A percentile compares a stretch with the other conserved stretches of the same genome.
Conservation (phyloP, 2,888 invertebrate genomes). For the Drosophila anomalata region DNA sequence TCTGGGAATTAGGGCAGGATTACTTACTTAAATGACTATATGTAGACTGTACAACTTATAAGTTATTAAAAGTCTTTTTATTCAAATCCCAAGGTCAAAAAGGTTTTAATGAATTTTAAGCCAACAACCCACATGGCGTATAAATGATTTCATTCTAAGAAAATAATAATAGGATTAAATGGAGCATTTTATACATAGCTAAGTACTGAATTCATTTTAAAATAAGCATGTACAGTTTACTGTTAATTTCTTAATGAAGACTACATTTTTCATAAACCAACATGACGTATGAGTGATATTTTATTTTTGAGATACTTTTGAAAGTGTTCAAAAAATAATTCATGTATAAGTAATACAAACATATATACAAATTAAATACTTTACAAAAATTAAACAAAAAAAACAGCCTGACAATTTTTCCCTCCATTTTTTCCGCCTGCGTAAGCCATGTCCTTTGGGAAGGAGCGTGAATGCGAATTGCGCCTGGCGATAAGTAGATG, state of each 20-base stretch:
- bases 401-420: not conserved
- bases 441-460: slow-evolving; percentile 16
- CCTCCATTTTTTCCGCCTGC: not conserved
- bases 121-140: no score
- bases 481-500: slow-evolving; percentile 52
- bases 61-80: no score
- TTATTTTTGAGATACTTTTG: not conserved
- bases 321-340: not conserved
- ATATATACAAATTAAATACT: not conserved
- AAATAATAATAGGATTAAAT: no score
- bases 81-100: no score
- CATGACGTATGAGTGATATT: slow-evolving; percentile 1
- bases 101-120: no score
- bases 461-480: slow-evolving; percentile 39
- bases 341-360: not conserved
- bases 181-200: no score
- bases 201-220: no score
- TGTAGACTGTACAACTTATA: not conserved
- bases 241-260: no score
- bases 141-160: no score
- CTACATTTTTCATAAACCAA: not conserved
- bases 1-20: not conserved
- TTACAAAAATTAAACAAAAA: not conserved
- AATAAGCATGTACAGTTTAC: no score
- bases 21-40: not conserved